Percentiles rank a stretch among this genome's conserved stretches.
Evolutionary conservation across 2,797 vertebrate species (phyloP).

Genomic region (Tympanoctomys barrerae): DNA sequence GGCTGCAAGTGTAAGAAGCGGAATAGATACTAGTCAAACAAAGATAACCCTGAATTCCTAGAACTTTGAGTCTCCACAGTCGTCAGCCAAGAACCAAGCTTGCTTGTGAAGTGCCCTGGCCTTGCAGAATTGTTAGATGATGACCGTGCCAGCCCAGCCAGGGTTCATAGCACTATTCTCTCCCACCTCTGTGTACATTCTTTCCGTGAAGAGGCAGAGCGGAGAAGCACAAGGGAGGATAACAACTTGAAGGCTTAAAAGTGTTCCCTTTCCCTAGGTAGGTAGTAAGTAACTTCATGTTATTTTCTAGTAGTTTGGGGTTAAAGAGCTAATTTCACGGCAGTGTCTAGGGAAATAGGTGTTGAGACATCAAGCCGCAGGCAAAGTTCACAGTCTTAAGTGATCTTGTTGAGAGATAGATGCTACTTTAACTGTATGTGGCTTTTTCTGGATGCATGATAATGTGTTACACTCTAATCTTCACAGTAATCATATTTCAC

Average conservation of each 20-base stretch:
- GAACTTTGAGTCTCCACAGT: background rate
- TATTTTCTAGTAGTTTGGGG: constrained; percentile 65
- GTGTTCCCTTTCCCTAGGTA: constrained; percentile 50
- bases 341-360: constrained; percentile 62
- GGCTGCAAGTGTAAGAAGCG: background rate
- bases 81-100: background rate
- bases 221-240: background rate
- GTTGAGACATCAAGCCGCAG: constrained; percentile 46
- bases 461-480: constrained; percentile 26
- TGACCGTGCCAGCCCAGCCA: background rate
- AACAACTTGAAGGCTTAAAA: background rate
- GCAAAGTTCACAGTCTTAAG: constrained; percentile 40
- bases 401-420: background rate
- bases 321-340: constrained; percentile 71
- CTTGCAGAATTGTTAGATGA: constrained; percentile 46
- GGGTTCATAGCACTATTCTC: background rate
- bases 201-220: constrained; percentile 18
- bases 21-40: background rate
- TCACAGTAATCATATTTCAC: constrained; percentile 4
- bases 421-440: background rate
- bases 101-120: background rate
- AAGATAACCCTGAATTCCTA: background rate
- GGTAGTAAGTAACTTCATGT: constrained; percentile 39
- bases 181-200: background rate
- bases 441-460: background rate